Conservation (phyloP, 1,140 invertebrate species). For the Metopolophium dirhodum region DNA sequence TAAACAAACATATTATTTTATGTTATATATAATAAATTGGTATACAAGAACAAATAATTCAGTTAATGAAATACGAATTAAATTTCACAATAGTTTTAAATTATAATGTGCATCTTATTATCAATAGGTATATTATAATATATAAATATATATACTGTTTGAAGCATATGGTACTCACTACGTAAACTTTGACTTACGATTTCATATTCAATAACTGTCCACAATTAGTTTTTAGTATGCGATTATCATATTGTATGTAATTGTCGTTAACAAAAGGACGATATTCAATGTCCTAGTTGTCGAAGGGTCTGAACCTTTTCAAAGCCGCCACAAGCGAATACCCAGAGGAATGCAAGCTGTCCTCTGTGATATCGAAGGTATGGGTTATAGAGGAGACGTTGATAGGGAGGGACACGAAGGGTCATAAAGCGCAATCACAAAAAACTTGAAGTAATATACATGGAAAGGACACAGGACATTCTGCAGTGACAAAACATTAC, state of each 20-base stretch:
- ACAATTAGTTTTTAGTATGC: not conserved
- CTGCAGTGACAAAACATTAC: not conserved
- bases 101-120: not conserved
- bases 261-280: constrained; percentile 20
- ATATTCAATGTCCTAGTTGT: not conserved
- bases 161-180: not conserved
- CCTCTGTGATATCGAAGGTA: not conserved
- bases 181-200: not conserved
- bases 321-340: not conserved
- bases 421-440: not conserved
- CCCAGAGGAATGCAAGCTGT: not conserved
- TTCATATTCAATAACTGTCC: not conserved
- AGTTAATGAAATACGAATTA: not conserved
- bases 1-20: not conserved
- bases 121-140: not conserved
- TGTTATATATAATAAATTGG: no score
- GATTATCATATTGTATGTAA: constrained; percentile 12
- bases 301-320: constrained; percentile 7
- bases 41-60: no score
- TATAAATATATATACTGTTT: not conserved
- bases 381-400: not conserved
- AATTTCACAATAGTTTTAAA: not conserved
- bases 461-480: not conserved
- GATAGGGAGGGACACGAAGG: not conserved
- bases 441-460: constrained; percentile 24